phyloP scores from a whole-genome alignment of 1,140 invertebrate genomes.

The Ips typographus region DNA sequence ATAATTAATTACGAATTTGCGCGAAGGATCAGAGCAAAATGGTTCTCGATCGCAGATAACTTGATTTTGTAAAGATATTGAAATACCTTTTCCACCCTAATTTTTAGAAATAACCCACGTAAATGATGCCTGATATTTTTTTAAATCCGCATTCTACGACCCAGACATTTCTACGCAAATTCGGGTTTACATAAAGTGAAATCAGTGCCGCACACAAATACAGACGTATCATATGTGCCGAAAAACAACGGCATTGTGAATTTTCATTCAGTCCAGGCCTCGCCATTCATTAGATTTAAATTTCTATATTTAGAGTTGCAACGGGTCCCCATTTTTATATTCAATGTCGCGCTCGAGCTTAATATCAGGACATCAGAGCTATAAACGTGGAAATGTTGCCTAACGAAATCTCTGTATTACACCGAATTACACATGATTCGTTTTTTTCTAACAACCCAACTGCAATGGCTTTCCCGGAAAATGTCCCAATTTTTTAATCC shows the following conservation, averaged over 20 bases:
- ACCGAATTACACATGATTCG: conserved; percentile 1
- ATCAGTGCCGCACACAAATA: not conserved
- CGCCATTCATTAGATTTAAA: conserved; percentile 7
- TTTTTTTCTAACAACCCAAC: not conserved
- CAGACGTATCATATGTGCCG: not conserved
- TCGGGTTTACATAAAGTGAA: no score
- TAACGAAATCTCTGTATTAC: conserved; percentile 1
- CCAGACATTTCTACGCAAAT: no score
- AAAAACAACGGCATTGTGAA: conserved; percentile 5
- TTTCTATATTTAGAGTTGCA: conserved; percentile 11
- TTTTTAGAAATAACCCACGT: not conserved
- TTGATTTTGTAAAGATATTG: not conserved
- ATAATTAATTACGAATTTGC: conserved; percentile 1
- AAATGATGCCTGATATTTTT: no score
- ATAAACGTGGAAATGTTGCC: conserved; percentile 6
- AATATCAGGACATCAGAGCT: conserved; percentile 7
- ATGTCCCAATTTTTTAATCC: not conserved
- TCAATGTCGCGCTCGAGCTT: conserved; percentile 2
- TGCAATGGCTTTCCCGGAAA: not conserved
- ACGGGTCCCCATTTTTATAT: conserved; percentile 1
- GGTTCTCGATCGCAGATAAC: not conserved
- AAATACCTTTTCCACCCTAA: not conserved
- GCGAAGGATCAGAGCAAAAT: not conserved
- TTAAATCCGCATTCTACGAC: no score
- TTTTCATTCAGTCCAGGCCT: conserved; percentile 7